Base-by-base conservation (phyloP, 1,140 invertebrate genomes). In the Trichogramma pretiosum region DNA sequence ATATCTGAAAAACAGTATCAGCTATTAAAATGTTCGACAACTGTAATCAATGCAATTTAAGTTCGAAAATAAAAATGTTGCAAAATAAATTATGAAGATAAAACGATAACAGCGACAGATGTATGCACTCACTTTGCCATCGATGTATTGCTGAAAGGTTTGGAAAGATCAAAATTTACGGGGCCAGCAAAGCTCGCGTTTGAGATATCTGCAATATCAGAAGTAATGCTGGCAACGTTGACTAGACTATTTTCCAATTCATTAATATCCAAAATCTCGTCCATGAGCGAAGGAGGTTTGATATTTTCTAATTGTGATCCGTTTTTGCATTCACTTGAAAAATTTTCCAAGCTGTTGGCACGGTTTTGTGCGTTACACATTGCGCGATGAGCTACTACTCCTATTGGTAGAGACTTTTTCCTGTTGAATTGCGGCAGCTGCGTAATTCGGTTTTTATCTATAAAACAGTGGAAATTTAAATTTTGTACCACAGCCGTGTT, bases 161-260 rank as follows among this genome's bases (percentile, higher is more conserved):
- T 70, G 2, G 71, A 39, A 3, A 72, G 37, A 44, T 72, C 71
- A 28, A 67, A 71, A n/a, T n/a, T n/a, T n/a, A n/a, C n/a, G n/a
- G n/a, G n/a, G 0, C 67, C 50, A 1, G 54, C 48, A 42, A 70
- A 66, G 16, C 63, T 67, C 1, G 38, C 52, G 0, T 62, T 64
- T 4, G 69, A 36, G 45, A 61, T 64, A 2, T 63, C 85, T 1
- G 77, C 81, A 5, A 84, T 74, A 67, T 88, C 86, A 1, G 83
- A 87, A 11, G 80, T 81, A 24, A 91, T 86, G 57, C 86, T 89
- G 0, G 84, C 83, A 1, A 91, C 83, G 45, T 87, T 91, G 8
- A 88, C 68, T 79, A 89, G 87, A 54, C 81, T 85, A 28, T 80
- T 82, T 54, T 86, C 84, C 74, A 89, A 82, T 39, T 81, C 80